A percentile compares a stretch with the other conserved stretches of the same genome.
Conservation (phyloP, 2,113 vertebrate genomes). For the Elephas maximus region DNA sequence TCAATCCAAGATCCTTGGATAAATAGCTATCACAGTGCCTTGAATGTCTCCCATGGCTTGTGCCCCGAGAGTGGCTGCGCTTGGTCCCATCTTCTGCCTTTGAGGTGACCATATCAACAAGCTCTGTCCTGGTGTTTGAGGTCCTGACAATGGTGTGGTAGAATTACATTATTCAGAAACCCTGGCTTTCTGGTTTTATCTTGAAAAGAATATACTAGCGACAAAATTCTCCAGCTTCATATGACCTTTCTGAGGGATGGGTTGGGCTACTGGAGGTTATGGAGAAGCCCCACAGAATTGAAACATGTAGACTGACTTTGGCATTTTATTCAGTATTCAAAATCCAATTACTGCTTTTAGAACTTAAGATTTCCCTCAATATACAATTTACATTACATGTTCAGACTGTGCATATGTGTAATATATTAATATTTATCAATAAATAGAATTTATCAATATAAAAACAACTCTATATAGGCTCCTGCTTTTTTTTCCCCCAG, state of each 20-base stretch:
- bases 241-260: not conserved
- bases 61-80: not conserved
- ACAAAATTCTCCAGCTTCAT: not conserved
- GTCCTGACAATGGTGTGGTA: not conserved
- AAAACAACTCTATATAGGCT: conserved; percentile 45
- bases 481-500: conserved; percentile 42
- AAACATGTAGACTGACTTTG: not conserved
- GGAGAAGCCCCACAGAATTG: not conserved
- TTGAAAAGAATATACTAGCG: not conserved
- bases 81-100: not conserved
- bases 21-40: accelerated
- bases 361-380: conserved; percentile 21
- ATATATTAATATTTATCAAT: not conserved
- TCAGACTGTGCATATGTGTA: conserved; percentile 54
- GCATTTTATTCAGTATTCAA: conserved; percentile 65
- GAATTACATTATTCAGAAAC: not conserved
- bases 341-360: conserved; percentile 41
- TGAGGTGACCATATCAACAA: not conserved
- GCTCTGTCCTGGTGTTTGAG: not conserved
- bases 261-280: not conserved
- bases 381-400: conserved; percentile 51
- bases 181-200: not conserved
- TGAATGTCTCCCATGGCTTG: not conserved
- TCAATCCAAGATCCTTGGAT: not conserved
- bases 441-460: conserved; percentile 45